Base-by-base conservation (phyloP, 2,888 invertebrate genomes). In the Nomada goodeniana region DNA sequence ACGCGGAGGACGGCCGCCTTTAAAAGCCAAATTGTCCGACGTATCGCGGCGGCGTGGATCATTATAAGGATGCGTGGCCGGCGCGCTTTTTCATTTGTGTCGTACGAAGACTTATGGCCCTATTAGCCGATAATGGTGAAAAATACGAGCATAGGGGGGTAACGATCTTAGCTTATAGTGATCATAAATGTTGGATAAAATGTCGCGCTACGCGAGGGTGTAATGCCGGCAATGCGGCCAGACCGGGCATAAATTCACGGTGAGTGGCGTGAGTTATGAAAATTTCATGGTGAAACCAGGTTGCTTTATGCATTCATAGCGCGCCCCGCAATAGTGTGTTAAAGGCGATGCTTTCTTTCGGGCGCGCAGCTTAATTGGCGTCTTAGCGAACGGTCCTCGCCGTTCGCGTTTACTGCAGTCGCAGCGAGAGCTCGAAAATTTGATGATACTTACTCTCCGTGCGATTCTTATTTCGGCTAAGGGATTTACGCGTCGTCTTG, bases 91-190 rank as follows among this genome's bases (percentile, higher is more conserved):
- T 90, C 91, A 90, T 91, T 90, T 90, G 80, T 86, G 88, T 86
- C 86, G 73, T 77, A 78, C 71, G 76, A 57, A 86, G 87, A 91
- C 87, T 89, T 91, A 91, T 82, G 82, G 83, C 82, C 89, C 89
- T 89, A 90, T 91, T 91, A 90, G 89, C 64, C 88, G 90, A 89
- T 91, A 91, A 91, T 91, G 87, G 88, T 89, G 89, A 87, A 87
- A 90, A 87, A 90, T 91, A 90, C 84, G 86, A 85, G 82, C 67
- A 63, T 50, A 61, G 78, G 82, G 82, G 26, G 80, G 86, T 90
- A 90, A 91, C 88, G 91, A 90, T 90, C 90, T 89, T 85, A 80
- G 79, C 84, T 90, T 90, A 91, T 89, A 86, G 87, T 75, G 87
- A 87, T 90, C 91, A 83, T 91, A 90, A 91, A 91, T 89, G 89